Evolutionary conservation across 2,113 vertebrate species (phyloP), one percentile per base, ranked within the genome.

Genomic region (Laticauda colubrina): DNA sequence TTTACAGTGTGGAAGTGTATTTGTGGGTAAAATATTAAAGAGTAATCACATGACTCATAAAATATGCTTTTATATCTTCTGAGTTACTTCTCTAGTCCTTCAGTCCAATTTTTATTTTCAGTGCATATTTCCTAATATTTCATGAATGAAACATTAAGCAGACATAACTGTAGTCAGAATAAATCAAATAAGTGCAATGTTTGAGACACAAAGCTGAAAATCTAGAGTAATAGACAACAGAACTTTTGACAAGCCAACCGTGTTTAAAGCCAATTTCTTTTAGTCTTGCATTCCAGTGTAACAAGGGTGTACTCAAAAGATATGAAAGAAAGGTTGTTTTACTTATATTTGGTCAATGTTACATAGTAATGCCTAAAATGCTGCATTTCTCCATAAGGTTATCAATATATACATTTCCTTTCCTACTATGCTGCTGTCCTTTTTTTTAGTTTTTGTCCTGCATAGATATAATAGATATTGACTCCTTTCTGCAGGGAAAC

Each of bases 171-270:
- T 90, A 88, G 55, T 39, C 85, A 95, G 91, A 85, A 87, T 93
- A 94, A 93, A 94, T 39, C 34, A 89, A 91, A 51, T 11, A 81
- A 95, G 87, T 91, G 55, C 69, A 9, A 91, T 2, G 1, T 89
- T 93, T 21, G 91, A 75, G 90, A 64, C 55, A 57, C 0, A 53
- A 95, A 89, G 85, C 56, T 85, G n/a, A 94, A 95, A 93, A 91
- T 89, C 86, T 26, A 21, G 48, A 64, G 91, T 34, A 18, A 2
- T 1, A 59, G 87, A 61, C 59, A 92, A 29, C 14, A 45, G 90
- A 85, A 51, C 4, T 93, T 94, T 94, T 69, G 88, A 57, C 45
- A 89, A 69, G 24, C 69, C 85, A 88, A 94, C 88, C 64, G 61
- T 64, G 51, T 59, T 24, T 5, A 87, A 75, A 57, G 64, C 64